These are phyloP conservation scores for Psittacula cyanocephala DNA, from an alignment of 2,113 vertebrate species.

Conservation along the genomic window DNA sequence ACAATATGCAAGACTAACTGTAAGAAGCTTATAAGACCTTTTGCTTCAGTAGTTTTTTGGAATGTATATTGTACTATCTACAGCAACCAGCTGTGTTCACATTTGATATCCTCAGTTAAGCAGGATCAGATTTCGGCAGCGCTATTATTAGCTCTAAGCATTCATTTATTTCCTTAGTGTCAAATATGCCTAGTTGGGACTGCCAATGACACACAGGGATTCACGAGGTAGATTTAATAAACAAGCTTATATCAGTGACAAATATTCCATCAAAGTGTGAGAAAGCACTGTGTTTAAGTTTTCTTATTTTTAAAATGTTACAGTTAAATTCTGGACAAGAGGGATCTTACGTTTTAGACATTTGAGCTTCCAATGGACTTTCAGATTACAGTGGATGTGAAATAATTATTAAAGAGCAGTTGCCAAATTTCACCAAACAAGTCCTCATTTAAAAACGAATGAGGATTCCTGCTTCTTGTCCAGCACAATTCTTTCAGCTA, in stretches of 20 bases:
- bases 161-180: constrained; percentile 18
- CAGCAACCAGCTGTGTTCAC: constrained; percentile 28
- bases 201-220: neutral
- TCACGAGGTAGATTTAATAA: neutral
- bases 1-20: constrained; percentile 7
- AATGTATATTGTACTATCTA: constrained; percentile 30
- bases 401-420: neutral
- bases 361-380: neutral
- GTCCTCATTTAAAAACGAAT: neutral
- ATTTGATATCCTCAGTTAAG: constrained; percentile 16
- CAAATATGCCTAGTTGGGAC: neutral
- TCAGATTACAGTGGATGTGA: neutral
- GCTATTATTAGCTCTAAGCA: neutral
- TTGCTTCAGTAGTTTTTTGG: constrained; percentile 37
- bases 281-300: neutral
- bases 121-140: constrained; percentile 52
- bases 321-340: neutral
- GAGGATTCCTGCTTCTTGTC: neutral
- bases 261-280: neutral
- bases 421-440: neutral
- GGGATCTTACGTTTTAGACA: neutral
- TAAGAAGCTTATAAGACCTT: constrained; percentile 51
- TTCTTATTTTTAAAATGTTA: neutral
- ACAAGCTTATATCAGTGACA: neutral
- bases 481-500: neutral